Base-by-base conservation (phyloP, 2,888 invertebrate species). In the Xanthia togata region DNA sequence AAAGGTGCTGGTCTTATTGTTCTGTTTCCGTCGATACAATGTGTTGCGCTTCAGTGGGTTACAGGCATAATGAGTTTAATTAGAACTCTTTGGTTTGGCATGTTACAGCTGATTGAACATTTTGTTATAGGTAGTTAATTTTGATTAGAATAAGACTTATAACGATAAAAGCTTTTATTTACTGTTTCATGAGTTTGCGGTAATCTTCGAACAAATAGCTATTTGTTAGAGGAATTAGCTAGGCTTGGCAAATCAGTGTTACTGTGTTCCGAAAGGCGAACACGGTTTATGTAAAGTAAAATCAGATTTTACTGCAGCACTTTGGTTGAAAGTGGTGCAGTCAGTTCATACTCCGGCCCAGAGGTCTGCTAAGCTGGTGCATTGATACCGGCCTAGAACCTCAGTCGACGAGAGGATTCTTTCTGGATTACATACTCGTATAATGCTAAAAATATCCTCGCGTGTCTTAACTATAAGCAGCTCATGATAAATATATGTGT, bases 1-100 rank as follows among this genome's bases (percentile, higher is more conserved):
- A 71, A 71, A 82, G 77, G 65, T 81, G 76, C 12, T 71, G 38
- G 38, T 73, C 73, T 70, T 69, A 79, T 82, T 86, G 73, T 86
- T 74, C 73, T 50, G 47, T 70, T 44, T 73, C 71, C 83, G 78
- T 47, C 44, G 60, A 64, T 75, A 63, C 73, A 82, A 76, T 59
- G 41, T n/a, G 86, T 63, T 72, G 0, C 86, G 86, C 69, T 38
- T 62, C 69, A 82, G 60, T 74, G 71, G 73, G 65, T 17, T 17
- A 20, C 11, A 4, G 44, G 26, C 69, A 75, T 76, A 76, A 85
- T 70, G 44, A 70, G 57, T 73, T 82, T 70, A 85, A 83, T 83
- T 83, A 69, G 35, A 35, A 26, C 53, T 53, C 44, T 76, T 35
- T 57, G 57, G 47, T 70, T 67, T 55, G 62, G 35, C 38, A 55